Evolutionary conservation across 2,888 invertebrate genomes (phyloP).

Genomic region (Agrochola litura): DNA sequence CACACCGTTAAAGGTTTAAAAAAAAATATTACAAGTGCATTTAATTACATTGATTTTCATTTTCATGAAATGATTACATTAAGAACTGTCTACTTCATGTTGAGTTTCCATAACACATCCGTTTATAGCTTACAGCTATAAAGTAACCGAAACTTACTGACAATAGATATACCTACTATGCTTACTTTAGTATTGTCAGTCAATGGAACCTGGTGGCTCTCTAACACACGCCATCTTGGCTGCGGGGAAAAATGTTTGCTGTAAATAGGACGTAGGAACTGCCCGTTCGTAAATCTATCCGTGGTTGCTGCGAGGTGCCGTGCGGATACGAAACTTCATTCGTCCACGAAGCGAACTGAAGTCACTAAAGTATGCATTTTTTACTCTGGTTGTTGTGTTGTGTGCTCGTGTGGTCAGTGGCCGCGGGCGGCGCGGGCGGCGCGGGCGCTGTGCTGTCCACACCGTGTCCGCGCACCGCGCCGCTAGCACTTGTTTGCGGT

Average conservation of each 20-base stretch:
- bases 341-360: background rate
- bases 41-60: background rate
- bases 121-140: background rate
- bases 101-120: constrained; percentile 10
- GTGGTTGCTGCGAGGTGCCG: background rate
- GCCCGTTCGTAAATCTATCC: background rate
- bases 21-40: background rate
- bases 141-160: constrained; percentile 1
- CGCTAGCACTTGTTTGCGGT: constrained; percentile 8
- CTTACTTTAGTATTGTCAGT: background rate
- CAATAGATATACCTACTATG: background rate
- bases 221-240: background rate
- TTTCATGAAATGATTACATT: constrained; percentile 9
- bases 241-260: background rate
- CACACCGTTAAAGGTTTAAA: background rate
- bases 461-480: background rate
- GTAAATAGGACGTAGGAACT: background rate
- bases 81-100: background rate
- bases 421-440: background rate
- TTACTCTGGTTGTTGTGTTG: background rate
- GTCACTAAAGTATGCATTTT: background rate
- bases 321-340: background rate
- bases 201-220: background rate
- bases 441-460: constrained; percentile 4
- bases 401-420: background rate